These are phyloP conservation scores for Anguilla obscura DNA, from an alignment of 2,797 vertebrate genomes.

Conservation along the genomic window DNA sequence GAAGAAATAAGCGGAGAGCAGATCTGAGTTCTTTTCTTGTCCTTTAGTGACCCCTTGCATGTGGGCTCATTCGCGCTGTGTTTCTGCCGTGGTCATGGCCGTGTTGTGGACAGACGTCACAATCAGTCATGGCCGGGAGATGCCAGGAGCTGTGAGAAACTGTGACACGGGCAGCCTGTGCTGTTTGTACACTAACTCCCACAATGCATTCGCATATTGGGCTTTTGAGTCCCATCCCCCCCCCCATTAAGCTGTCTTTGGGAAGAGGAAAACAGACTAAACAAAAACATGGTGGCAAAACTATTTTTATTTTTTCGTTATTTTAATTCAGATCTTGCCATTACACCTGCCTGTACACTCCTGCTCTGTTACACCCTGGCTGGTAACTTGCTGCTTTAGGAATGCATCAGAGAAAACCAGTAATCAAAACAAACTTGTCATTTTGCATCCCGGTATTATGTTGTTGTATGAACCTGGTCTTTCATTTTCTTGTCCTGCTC, in stretches of 20 bases:
- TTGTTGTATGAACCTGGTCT: background rate
- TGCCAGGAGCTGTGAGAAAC: background rate
- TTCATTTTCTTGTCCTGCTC: background rate
- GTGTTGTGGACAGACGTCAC: background rate
- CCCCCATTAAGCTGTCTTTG: too few species aligned
- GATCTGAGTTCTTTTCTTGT: background rate
- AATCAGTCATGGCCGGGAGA: background rate
- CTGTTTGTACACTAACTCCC: background rate
- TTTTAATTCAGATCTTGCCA: too few species aligned
- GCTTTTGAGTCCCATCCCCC: too few species aligned
- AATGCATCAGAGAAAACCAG: background rate
- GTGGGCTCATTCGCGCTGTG: background rate
- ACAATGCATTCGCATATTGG: too few species aligned
- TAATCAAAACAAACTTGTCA: background rate
- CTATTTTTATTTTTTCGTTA: too few species aligned
- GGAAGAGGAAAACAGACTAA: too few species aligned
- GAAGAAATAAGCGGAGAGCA: background rate
- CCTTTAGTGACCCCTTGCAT: background rate
- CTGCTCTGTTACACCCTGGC: too few species aligned
- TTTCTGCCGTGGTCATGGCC: background rate
- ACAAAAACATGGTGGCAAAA: too few species aligned
- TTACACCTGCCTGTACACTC: too few species aligned
- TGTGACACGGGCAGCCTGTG: background rate
- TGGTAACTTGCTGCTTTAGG: too few species aligned
- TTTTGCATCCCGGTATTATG: background rate